Conservation (phyloP, 2,888 invertebrate species). For the Drosophila sordidula region DNA sequence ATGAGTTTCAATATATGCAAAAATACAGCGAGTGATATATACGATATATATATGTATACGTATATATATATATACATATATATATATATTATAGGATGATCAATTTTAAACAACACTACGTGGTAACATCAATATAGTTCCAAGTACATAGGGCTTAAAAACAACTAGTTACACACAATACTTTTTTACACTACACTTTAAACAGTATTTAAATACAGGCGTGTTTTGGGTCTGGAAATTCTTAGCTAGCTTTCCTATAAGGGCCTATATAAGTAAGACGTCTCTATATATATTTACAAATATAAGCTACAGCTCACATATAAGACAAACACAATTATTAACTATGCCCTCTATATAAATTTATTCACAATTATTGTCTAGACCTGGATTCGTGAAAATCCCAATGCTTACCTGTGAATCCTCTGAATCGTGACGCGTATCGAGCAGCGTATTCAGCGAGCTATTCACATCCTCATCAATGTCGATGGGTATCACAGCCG, state of each 20-base stretch:
- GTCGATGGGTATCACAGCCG: conserved; percentile 93
- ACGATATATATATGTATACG: neutral
- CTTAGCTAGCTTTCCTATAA: neutral
- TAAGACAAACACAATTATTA: neutral
- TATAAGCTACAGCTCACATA: neutral
- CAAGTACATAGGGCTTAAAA: conserved; percentile 20
- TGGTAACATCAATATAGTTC: conserved; percentile 30
- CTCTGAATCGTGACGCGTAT: conserved; percentile 89
- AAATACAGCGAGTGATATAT: conserved; percentile 14
- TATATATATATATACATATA: conserved; percentile 10
- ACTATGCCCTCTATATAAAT: neutral
- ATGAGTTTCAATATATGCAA: conserved; percentile 7
- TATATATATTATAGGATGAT: conserved; percentile 1
- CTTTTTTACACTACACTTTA: conserved; percentile 6
- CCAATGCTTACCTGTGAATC: conserved; percentile 84
- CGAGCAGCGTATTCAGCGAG: conserved; percentile 95
- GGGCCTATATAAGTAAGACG: neutral
- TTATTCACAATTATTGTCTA: conserved; percentile 4
- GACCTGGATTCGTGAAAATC: neutral
- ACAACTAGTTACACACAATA: conserved; percentile 11
- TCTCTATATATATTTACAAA: neutral
- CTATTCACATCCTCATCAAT: conserved; percentile 97
- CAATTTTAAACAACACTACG: conserved; percentile 17
- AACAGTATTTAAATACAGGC: conserved; percentile 22
- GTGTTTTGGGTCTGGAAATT: conserved; percentile 23